Evolutionary conservation across 2,113 vertebrate genomes (phyloP).

Genomic region (Epinephelus fuscoguttatus): DNA sequence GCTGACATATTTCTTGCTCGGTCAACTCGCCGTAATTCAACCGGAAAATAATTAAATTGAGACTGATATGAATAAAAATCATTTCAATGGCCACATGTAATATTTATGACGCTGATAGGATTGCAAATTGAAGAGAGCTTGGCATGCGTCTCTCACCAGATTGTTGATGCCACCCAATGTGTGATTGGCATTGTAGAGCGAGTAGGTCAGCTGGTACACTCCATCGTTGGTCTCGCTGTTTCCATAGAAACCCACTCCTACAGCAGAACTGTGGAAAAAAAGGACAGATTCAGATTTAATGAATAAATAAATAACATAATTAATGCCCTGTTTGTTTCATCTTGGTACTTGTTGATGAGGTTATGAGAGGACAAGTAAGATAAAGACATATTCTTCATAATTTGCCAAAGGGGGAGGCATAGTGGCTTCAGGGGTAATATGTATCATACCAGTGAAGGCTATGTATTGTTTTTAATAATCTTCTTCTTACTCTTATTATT

Average conservation of each 20-base stretch:
- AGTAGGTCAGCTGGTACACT: constrained; percentile 93
- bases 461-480: background rate
- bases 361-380: constrained; percentile 24
- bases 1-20: background rate
- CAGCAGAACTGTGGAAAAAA: constrained; percentile 87
- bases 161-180: constrained; percentile 89
- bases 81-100: background rate
- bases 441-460: background rate
- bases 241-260: constrained; percentile 97
- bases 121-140: background rate
- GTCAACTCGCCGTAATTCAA: constrained; percentile 2
- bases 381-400: background rate
- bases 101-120: background rate
- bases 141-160: constrained; percentile 86
- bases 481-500: background rate
- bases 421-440: background rate
- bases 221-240: constrained; percentile 98
- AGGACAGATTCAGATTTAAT: constrained; percentile 43
- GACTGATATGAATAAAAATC: background rate
- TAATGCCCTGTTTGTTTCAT: background rate
- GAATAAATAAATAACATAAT: constrained; percentile 36
- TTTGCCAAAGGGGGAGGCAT: background rate
- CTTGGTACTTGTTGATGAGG: background rate
- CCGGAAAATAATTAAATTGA: background rate
- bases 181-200: constrained; percentile 93